Base-by-base conservation (phyloP, 2,797 vertebrate species). In the Micropoecilia bifurca region DNA sequence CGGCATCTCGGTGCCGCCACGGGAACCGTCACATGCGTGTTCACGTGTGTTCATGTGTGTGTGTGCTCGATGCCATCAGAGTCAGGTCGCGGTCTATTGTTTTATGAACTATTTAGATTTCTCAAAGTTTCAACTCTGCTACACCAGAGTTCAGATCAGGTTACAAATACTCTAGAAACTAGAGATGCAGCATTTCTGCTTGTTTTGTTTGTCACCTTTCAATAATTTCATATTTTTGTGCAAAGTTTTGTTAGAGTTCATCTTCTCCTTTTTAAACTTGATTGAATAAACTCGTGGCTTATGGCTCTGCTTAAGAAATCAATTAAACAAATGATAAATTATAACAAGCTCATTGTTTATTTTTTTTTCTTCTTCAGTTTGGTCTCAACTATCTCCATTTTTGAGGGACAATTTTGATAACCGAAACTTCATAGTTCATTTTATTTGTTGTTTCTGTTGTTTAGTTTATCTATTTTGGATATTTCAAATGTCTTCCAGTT, bases 1-100 rank as follows among this genome's bases (percentile, higher is more conserved):
- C 66, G 81, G 80, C 61, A 77, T 89, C 74, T 47, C 75, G 18
- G 45, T n/a, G 79, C 74, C 46, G 82, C 71, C 48, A 25, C 86
- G 30, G 83, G 78, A 76, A 71, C 33, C 33, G 45, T 48, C 76
- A 71, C 28, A 14, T 46, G 80, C 79, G 74, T 79, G 79, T 86
- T 66, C 75, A 55, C 68, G 79, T 80, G 79, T 9, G 50, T 53
- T 48, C 47, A 0, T 48, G 47, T 20, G 47, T 14, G 13, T 69
- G 13, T 69, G 75, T 63, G 72, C 68, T 46, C 16, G 13, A 46
- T n/a, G 7, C 0, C 22, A 20, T 4, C 18, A 13, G 33, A 7
- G 28, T 9, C 43, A 41, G 36, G 22, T 43, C 20, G 20, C 36
- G 2, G 7, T 25, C 36, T 66, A 18, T 66, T 39, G 36, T 9